A percentile compares a stretch with the other conserved stretches of the same genome.
These are phyloP conservation scores for Axis porcinus DNA, from an alignment of 2,113 vertebrate genomes.

Conservation along the genomic window DNA sequence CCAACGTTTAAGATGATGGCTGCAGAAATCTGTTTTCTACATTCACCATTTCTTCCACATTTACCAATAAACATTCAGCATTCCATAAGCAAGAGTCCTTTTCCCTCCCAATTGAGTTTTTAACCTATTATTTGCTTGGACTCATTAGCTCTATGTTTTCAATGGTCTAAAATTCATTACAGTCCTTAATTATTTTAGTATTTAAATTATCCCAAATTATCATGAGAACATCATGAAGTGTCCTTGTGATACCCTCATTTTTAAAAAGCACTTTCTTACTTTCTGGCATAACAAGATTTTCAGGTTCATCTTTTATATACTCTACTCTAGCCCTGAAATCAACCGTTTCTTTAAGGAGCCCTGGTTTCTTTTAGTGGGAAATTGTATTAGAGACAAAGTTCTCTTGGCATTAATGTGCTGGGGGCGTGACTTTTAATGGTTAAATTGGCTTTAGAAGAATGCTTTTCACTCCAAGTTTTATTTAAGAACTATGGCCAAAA, in stretches of 20 bases:
- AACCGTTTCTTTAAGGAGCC: background rate
- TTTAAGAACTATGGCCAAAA: background rate
- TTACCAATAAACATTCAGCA: background rate
- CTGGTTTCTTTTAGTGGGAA: background rate
- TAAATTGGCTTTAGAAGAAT: background rate
- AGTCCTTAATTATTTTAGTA: background rate
- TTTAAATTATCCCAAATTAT: background rate
- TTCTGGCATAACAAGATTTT: background rate
- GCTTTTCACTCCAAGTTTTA: background rate
- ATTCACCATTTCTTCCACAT: background rate
- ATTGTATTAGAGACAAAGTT: background rate
- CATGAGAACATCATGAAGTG: background rate
- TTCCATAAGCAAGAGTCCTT: background rate
- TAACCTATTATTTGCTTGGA: background rate
- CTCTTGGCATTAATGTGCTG: background rate
- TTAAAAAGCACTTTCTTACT: background rate
- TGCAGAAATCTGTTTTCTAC: background rate
- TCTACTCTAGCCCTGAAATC: background rate
- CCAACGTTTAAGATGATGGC: background rate
- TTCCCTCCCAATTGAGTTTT: background rate
- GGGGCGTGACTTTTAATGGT: background rate
- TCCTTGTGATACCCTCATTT: background rate
- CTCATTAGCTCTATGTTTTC: background rate
- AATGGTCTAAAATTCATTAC: background rate
- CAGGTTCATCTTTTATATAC: background rate